phyloP scores from a whole-genome alignment of 2,113 vertebrate genomes.

The Sturnus vulgaris region DNA sequence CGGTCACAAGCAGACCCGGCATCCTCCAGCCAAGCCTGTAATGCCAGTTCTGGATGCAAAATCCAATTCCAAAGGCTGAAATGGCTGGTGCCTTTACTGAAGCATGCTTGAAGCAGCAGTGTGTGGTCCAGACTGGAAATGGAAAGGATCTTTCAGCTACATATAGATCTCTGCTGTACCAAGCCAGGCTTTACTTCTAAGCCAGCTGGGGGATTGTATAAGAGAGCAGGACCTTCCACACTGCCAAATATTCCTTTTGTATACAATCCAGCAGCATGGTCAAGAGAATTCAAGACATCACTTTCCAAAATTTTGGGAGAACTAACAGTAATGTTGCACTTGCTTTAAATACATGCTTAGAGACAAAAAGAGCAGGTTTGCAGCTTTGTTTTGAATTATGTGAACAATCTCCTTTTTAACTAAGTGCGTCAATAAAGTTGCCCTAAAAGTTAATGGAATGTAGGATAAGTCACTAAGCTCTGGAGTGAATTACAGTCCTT shows the following conservation, averaged over 20 bases:
- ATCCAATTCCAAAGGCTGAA: neutral
- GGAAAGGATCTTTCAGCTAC: neutral
- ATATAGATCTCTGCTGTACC: neutral
- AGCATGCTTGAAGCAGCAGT: neutral
- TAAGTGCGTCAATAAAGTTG: neutral
- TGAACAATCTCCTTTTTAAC: neutral
- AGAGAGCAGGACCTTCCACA: neutral
- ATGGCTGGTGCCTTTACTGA: neutral
- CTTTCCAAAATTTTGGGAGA: neutral
- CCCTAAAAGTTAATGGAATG: neutral
- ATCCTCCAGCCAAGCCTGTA: neutral
- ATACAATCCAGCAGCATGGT: accelerated
- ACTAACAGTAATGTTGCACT: neutral
- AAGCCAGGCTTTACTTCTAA: neutral
- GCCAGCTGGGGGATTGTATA: neutral
- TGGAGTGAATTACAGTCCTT: neutral
- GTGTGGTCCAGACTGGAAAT: neutral
- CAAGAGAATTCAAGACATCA: neutral
- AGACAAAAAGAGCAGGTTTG: neutral
- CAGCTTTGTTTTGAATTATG: neutral
- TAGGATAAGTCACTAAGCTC: neutral
- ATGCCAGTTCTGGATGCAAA: neutral
- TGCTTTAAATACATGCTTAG: neutral
- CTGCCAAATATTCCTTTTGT: neutral
- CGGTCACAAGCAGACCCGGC: neutral